Conservation (phyloP, 2,797 vertebrate genomes). For the Mus spretus region DNA sequence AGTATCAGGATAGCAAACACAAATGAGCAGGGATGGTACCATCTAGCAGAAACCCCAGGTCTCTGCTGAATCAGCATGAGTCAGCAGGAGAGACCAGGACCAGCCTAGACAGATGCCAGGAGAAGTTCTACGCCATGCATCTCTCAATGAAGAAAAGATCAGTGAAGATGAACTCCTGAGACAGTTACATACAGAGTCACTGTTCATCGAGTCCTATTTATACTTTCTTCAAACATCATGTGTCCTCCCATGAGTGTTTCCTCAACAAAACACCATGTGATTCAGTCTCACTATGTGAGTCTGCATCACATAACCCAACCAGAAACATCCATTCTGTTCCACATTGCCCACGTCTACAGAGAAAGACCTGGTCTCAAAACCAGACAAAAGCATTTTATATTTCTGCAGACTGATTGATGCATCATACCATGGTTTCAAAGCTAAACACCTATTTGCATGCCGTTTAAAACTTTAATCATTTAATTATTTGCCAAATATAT, state of each 20-base stretch:
- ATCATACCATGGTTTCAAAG: background rate
- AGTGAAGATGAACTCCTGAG: background rate
- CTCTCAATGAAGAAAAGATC: background rate
- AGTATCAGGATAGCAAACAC: background rate
- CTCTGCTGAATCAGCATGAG: background rate
- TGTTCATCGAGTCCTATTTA: background rate
- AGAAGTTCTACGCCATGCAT: background rate
- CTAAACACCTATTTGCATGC: background rate
- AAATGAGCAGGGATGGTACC: background rate
- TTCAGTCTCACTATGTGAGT: too few relatives aligned
- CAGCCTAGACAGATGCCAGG: background rate
- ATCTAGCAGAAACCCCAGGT: background rate
- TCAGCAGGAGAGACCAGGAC: background rate
- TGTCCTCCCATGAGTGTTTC: background rate
- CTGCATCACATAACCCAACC: background rate
- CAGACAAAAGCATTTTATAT: conserved; percentile 6
- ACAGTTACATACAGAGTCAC: background rate
- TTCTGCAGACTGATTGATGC: background rate
- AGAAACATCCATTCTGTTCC: background rate
- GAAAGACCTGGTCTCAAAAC: background rate
- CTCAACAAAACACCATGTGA: background rate
- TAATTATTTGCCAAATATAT: background rate
- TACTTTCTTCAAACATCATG: background rate
- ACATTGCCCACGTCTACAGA: background rate
- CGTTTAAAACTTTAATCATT: background rate